These are phyloP conservation scores for Hydrochoerus hydrochaeris DNA, from an alignment of 2,113 vertebrate species.

Conservation along the genomic window DNA sequence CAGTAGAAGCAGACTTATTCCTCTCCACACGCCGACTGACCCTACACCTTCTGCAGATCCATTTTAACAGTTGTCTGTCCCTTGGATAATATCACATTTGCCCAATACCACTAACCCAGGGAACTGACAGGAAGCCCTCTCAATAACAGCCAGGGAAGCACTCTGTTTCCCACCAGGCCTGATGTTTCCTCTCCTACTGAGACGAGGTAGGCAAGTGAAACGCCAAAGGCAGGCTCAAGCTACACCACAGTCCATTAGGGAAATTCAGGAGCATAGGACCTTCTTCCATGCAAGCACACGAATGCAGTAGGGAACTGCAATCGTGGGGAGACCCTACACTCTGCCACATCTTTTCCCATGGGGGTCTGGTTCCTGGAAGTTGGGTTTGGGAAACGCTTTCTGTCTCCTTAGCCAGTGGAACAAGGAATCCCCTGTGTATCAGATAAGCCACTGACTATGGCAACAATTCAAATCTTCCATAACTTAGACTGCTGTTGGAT, in stretches of 20 bases:
- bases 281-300: too few species aligned
- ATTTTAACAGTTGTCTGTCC: not conserved
- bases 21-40: accelerated
- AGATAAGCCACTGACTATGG: not conserved
- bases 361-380: not conserved
- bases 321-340: too few species aligned
- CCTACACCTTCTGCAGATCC: not conserved
- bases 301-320: not conserved
- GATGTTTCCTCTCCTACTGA: not conserved
- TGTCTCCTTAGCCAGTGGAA: accelerated
- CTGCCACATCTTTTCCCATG: not conserved
- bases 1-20: not conserved
- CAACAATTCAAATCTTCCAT: not conserved
- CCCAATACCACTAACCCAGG: not conserved
- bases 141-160: not conserved
- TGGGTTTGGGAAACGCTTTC: not conserved
- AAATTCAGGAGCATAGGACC: not conserved
- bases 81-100: not conserved
- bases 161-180: not conserved
- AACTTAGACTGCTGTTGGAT: not conserved
- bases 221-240: not conserved
- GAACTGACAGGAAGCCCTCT: accelerated
- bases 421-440: not conserved
- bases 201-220: not conserved
- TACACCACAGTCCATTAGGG: not conserved